phyloP scores from a whole-genome alignment of 2,113 vertebrate species.

The Narcine bancroftii region DNA sequence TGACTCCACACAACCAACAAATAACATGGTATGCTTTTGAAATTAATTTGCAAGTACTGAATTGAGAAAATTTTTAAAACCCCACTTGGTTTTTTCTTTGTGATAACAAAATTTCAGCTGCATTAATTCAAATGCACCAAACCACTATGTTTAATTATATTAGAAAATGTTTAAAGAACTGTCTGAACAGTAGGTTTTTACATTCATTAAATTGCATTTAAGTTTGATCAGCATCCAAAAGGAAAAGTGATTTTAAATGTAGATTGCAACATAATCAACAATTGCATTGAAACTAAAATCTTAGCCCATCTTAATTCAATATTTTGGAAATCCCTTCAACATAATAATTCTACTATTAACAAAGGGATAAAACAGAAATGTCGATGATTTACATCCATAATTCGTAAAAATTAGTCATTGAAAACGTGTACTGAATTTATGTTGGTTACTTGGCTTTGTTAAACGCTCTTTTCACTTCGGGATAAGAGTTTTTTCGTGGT shows the following conservation, averaged over 20 bases:
- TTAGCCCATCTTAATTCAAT: not conserved
- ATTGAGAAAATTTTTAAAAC: too few relatives aligned
- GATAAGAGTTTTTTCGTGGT: too few relatives aligned
- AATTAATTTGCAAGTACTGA: too few relatives aligned
- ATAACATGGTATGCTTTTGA: not conserved
- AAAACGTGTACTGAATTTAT: not conserved
- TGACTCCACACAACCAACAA: not conserved
- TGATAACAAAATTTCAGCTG: too few relatives aligned
- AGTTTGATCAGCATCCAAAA: not conserved
- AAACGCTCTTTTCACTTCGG: not conserved
- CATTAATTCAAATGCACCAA: too few relatives aligned
- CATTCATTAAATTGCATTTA: not conserved
- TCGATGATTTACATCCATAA: not conserved
- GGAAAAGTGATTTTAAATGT: not conserved
- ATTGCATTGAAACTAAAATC: not conserved
- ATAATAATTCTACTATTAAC: not conserved
- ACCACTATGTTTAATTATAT: too few relatives aligned
- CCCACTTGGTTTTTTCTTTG: too few relatives aligned
- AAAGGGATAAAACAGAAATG: not conserved
- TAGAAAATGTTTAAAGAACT: not conserved
- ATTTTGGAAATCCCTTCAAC: not conserved
- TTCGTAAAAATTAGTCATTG: not conserved
- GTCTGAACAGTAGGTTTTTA: not conserved
- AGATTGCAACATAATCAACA: not conserved
- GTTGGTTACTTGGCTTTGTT: not conserved